These are phyloP conservation scores for Orycteropus afer DNA, from an alignment of 2,113 vertebrate genomes.

Conservation along the genomic window DNA sequence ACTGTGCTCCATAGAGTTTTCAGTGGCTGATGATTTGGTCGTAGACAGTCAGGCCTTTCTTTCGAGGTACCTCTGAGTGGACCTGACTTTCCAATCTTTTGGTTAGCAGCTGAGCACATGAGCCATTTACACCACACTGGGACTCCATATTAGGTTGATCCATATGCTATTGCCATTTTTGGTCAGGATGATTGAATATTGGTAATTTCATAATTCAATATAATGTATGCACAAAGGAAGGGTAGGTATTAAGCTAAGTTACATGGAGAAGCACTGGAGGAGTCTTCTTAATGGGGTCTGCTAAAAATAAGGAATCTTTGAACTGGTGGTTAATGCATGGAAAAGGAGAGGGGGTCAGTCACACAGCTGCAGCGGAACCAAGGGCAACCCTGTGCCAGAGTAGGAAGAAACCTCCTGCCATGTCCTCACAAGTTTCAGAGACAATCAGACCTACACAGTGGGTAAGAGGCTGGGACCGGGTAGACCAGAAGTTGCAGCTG, in stretches of 20 bases:
- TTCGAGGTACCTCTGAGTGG: not conserved
- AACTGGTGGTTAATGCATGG: not conserved
- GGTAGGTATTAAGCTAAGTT: not conserved
- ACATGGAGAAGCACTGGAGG: not conserved
- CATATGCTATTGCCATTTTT: not conserved
- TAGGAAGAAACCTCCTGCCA: not conserved
- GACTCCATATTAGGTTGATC: not conserved
- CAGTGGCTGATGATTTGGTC: not conserved
- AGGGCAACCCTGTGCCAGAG: not conserved
- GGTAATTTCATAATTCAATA: not conserved
- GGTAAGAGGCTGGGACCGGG: not conserved
- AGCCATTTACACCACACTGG: not conserved
- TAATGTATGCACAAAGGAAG: not conserved
- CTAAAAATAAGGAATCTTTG: not conserved
- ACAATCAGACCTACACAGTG: not conserved
- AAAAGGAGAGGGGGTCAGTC: not conserved
- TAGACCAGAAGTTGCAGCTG: not conserved
- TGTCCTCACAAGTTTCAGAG: not conserved
- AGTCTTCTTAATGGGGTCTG: not conserved
- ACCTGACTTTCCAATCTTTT: not conserved
- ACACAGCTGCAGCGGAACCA: not conserved
- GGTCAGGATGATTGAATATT: not conserved
- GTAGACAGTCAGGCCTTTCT: not conserved
- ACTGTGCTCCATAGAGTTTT: not conserved
- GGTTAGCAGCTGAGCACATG: not conserved